phyloP scores from a whole-genome alignment of 2,113 vertebrate species.

The Mesitornis unicolor region DNA sequence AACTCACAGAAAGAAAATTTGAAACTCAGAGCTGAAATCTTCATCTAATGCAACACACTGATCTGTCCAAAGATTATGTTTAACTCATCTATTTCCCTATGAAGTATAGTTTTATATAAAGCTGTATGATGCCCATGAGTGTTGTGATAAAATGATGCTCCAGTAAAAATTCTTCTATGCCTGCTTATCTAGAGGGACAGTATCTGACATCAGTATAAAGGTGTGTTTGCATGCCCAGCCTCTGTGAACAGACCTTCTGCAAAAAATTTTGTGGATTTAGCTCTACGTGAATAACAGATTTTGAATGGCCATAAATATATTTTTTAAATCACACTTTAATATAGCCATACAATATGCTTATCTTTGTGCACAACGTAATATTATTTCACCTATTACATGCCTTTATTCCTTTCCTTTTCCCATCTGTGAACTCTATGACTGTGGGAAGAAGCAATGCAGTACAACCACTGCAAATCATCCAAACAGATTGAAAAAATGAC shows the following conservation, averaged over 20 bases:
- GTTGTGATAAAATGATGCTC: constrained; percentile 11
- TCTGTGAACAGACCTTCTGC: background rate
- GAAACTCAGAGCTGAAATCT: background rate
- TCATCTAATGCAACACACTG: background rate
- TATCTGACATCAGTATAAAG: background rate
- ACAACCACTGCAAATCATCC: background rate
- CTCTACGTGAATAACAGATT: background rate
- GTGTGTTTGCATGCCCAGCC: background rate
- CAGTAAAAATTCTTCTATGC: background rate
- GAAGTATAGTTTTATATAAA: background rate
- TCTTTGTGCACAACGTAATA: background rate
- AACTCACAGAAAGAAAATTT: background rate
- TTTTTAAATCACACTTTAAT: background rate
- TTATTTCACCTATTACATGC: background rate
- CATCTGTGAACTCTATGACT: background rate
- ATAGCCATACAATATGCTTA: background rate
- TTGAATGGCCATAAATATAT: background rate
- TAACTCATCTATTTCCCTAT: background rate
- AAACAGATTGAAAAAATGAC: background rate
- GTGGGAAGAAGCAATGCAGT: background rate
- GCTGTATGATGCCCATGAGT: background rate
- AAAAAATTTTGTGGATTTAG: constrained; percentile 1
- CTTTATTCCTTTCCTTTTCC: background rate
- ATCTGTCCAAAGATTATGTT: background rate
- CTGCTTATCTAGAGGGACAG: background rate